Evolutionary conservation across 2,113 vertebrate genomes (phyloP).

Genomic region (Lycaon pictus): DNA sequence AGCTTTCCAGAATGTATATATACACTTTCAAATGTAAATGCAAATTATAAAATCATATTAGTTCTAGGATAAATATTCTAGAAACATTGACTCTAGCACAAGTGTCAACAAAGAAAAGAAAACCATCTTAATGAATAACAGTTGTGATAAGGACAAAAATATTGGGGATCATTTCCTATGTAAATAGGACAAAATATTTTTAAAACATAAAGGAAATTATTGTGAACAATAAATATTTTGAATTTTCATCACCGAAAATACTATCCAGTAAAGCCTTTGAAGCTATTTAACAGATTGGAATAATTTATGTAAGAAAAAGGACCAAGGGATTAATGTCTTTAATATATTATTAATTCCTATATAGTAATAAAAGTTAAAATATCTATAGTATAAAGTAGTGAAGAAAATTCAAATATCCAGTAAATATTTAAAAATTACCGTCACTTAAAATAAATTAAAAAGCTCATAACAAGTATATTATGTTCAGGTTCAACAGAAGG

Average conservation of each 20-base stretch:
- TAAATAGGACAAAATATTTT: not conserved
- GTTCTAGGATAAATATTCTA: not conserved
- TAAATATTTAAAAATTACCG: not conserved
- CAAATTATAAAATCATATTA: not conserved
- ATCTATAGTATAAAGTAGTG: not conserved
- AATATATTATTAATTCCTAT: not conserved
- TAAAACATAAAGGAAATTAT: not conserved
- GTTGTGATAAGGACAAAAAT: not conserved
- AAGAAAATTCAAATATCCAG: not conserved
- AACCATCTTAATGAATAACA: not conserved
- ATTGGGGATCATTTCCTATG: not conserved
- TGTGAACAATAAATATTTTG: not conserved
- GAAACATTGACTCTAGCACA: not conserved
- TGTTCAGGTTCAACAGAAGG: not conserved
- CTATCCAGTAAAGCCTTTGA: not conserved
- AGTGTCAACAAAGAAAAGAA: not conserved
- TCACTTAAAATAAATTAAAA: not conserved
- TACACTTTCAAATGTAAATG: not conserved
- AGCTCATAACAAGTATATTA: not conserved
- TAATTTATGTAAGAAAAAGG: not conserved
- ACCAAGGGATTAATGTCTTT: not conserved
- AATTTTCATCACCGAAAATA: not conserved
- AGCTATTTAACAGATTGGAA: not conserved
- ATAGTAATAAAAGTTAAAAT: not conserved
- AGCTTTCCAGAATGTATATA: not conserved